Conservation (phyloP, 2,113 vertebrate genomes). For the Origma solitaria region DNA sequence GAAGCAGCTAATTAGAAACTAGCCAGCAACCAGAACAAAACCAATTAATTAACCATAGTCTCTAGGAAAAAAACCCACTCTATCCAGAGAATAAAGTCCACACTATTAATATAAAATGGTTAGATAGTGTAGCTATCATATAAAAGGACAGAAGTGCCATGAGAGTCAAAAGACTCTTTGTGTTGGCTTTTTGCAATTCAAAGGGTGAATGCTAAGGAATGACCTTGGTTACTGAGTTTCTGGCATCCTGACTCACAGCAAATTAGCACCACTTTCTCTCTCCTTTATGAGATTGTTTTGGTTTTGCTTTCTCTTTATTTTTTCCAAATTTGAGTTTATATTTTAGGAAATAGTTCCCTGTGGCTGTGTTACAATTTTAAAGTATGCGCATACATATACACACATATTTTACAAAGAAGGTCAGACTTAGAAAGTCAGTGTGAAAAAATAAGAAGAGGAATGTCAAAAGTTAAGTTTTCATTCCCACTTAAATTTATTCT, state of each 20-base stretch:
- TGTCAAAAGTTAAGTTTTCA: neutral
- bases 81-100: slow-evolving; percentile 18
- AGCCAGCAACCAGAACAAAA: slow-evolving; percentile 29
- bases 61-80: neutral
- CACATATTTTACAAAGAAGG: neutral
- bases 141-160: neutral
- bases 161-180: neutral
- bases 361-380: neutral
- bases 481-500: neutral
- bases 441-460: neutral
- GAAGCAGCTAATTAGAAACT: slow-evolving; percentile 53
- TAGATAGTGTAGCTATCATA: neutral
- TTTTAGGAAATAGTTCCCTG: neutral
- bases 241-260: neutral
- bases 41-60: slow-evolving; percentile 44
- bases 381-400: neutral
- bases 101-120: neutral
- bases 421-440: neutral
- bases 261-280: neutral
- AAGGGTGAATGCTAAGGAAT: neutral
- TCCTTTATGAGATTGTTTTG: neutral
- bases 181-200: neutral
- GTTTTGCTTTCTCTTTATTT: neutral
- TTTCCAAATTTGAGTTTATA: neutral
- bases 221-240: neutral